Evolutionary conservation across 2,113 vertebrate genomes (phyloP).

Genomic region (Loxodonta africana): DNA sequence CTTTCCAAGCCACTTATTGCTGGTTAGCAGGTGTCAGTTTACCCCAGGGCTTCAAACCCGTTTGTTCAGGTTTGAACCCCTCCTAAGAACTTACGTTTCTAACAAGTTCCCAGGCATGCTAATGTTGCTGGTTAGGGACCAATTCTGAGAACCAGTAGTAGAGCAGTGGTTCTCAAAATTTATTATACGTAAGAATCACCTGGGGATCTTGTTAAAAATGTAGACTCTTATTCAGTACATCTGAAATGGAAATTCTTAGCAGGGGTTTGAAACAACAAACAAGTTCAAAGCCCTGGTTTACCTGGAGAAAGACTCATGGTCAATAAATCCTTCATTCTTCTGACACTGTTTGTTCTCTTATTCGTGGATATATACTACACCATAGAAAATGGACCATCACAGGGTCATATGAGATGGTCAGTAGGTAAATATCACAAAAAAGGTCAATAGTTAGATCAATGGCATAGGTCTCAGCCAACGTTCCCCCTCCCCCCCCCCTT

Average conservation of each 20-base stretch:
- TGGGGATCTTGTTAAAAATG: too few species aligned
- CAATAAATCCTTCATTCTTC: constrained; percentile 31
- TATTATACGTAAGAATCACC: too few species aligned
- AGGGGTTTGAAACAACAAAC: too few species aligned
- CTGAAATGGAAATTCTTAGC: too few species aligned
- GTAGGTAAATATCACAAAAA: not conserved
- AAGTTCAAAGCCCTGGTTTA: not conserved
- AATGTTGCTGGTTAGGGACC: too few species aligned
- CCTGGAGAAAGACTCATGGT: not conserved
- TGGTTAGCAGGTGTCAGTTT: constrained; percentile 35
- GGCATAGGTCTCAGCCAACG: not conserved
- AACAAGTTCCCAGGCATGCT: too few species aligned
- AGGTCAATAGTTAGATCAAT: not conserved
- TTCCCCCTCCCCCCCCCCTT: not conserved
- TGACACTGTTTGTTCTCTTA: constrained; percentile 33
- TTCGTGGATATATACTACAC: constrained; percentile 7
- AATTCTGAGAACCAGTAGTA: too few species aligned
- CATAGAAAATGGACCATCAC: not conserved
- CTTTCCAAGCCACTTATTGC: constrained; percentile 30
- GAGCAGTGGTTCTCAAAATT: too few species aligned
- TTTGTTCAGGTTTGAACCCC: too few species aligned
- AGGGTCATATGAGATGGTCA: not conserved
- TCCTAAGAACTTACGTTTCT: too few species aligned
- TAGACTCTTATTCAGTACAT: too few species aligned
- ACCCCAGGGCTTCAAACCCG: not conserved